A percentile compares a stretch with the other conserved stretches of the same genome.
Evolutionary conservation across 2,888 invertebrate species (phyloP).

Genomic region (Tenthredo livida): DNA sequence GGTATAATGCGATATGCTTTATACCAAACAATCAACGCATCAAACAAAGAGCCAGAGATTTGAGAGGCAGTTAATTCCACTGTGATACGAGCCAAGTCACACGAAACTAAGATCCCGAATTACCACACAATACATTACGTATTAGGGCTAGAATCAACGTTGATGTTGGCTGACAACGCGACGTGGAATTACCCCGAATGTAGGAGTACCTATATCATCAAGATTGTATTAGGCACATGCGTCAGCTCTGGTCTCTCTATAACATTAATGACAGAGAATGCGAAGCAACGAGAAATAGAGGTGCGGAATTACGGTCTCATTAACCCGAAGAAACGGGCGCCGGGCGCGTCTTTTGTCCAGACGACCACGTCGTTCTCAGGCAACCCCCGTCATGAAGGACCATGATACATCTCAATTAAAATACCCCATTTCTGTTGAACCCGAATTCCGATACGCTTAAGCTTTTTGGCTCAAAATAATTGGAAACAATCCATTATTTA

Average conservation of each 20-base stretch:
- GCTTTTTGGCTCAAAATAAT: neutral
- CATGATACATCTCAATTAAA: constrained; percentile 20
- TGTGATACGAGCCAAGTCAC: neutral
- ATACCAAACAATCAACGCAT: neutral
- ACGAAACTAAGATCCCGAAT: neutral
- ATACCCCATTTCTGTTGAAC: neutral
- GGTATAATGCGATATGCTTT: neutral
- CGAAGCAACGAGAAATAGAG: neutral
- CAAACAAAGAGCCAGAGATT: neutral
- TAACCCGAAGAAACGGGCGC: constrained; percentile 22
- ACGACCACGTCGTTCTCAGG: neutral
- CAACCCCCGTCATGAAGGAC: constrained; percentile 11
- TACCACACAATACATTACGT: constrained; percentile 2
- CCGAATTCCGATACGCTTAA: neutral
- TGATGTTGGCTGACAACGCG: neutral
- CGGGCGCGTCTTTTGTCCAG: constrained; percentile 18
- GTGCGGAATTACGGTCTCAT: constrained; percentile 32
- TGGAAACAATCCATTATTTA: neutral
- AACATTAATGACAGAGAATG: constrained; percentile 19
- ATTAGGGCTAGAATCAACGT: neutral
- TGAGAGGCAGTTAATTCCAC: neutral
- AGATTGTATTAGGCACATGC: neutral
- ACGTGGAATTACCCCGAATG: neutral
- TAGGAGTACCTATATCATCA: neutral
- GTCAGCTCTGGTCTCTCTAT: neutral